A percentile compares a stretch with the other conserved stretches of the same genome.
phyloP scores from a whole-genome alignment of 2,113 vertebrate genomes.

The Cnemophilus loriae region DNA sequence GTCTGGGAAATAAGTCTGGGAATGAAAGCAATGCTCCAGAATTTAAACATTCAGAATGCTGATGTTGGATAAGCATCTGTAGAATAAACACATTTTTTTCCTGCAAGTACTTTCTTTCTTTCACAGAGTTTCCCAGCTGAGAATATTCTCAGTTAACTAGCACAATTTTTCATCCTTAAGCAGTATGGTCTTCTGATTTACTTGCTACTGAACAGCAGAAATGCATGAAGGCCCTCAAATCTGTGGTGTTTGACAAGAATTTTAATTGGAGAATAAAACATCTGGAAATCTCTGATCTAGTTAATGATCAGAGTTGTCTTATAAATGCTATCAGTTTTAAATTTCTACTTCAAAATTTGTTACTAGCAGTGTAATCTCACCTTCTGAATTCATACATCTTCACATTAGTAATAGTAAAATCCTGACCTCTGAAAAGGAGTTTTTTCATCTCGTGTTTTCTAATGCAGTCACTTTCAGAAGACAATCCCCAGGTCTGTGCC shows the following conservation, averaged over 20 bases:
- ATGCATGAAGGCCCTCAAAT: background rate
- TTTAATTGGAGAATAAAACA: background rate
- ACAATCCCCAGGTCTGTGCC: background rate
- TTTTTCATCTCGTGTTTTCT: fast-evolving
- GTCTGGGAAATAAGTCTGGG: background rate
- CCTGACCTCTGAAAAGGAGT: background rate
- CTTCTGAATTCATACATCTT: background rate
- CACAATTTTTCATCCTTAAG: background rate
- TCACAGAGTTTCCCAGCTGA: background rate
- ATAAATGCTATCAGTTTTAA: background rate
- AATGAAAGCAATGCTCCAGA: background rate
- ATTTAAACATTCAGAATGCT: background rate
- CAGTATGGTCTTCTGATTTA: background rate
- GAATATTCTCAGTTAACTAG: background rate
- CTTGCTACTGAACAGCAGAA: background rate
- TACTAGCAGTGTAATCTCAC: background rate
- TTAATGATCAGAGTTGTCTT: background rate
- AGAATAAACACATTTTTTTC: background rate
- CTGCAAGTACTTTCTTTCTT: background rate
- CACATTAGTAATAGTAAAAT: background rate
- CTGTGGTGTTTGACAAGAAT: background rate
- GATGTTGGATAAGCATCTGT: background rate
- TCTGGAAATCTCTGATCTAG: background rate
- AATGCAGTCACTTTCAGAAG: background rate
- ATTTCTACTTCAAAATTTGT: background rate